Evolutionary conservation across 2,797 vertebrate species (phyloP).

Genomic region (Acanthornis magna): DNA sequence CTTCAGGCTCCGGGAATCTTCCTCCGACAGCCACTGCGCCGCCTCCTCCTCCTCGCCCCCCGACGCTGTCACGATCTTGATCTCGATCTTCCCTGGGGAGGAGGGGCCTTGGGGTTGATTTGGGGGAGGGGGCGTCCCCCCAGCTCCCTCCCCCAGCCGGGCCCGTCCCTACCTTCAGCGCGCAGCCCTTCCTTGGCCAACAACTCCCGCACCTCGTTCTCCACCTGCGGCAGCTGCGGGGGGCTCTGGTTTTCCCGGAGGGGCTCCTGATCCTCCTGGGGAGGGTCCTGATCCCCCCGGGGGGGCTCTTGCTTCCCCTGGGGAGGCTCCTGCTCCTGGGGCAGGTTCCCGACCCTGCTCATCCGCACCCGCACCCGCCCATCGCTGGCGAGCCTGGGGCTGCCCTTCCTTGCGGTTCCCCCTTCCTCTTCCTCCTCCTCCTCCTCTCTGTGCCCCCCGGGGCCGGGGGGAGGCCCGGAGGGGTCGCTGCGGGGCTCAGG

Average conservation of each 20-base stretch:
- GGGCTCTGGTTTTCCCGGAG: slow-evolving; percentile 74
- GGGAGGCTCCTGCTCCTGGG: background rate
- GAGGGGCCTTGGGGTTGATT: background rate
- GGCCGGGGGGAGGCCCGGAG: fast-evolving
- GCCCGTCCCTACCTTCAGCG: slow-evolving; percentile 83
- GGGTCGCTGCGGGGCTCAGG: background rate
- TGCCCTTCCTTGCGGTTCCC: slow-evolving; percentile 23
- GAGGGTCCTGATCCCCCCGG: background rate
- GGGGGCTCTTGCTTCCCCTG: background rate
- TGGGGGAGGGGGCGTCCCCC: background rate
- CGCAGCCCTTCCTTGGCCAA: slow-evolving; percentile 96
- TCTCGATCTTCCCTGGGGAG: background rate
- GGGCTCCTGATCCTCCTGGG: background rate
- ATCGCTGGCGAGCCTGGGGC: slow-evolving; percentile 26
- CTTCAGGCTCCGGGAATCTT: background rate
- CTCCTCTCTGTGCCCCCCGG: background rate
- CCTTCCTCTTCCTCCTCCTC: background rate
- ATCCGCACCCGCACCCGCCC: slow-evolving; percentile 90
- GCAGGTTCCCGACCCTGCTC: slow-evolving; percentile 73
- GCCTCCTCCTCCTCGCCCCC: background rate
- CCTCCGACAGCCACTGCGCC: background rate
- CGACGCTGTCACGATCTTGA: background rate
- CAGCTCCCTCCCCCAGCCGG: background rate
- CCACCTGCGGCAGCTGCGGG: slow-evolving; percentile 91
- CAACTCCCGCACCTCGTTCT: slow-evolving; percentile 94